Percentiles rank a stretch among this genome's conserved stretches.
These are phyloP conservation scores for Synanthedon vespiformis DNA, from an alignment of 2,888 invertebrate species.

Conservation along the genomic window DNA sequence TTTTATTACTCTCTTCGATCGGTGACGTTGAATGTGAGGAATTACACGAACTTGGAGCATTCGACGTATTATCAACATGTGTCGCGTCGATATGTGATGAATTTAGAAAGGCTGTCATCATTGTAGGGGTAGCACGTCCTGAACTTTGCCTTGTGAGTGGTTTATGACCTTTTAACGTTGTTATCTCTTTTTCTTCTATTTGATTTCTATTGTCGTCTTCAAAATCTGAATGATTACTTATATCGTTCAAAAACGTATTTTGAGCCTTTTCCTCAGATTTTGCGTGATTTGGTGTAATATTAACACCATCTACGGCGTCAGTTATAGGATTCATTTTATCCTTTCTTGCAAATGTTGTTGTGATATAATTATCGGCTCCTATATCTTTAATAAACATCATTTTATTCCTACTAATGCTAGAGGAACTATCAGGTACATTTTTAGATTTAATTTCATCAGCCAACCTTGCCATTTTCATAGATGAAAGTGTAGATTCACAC, in stretches of 20 bases:
- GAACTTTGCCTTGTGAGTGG: conserved; percentile 77
- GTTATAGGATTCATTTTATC: conserved; percentile 35
- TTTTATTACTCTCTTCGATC: conserved; percentile 37
- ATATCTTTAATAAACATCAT: conserved; percentile 75
- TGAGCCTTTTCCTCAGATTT: conserved; percentile 64
- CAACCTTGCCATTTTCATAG: conserved; percentile 60
- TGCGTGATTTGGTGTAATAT: conserved; percentile 47
- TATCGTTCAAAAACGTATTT: conserved; percentile 56
- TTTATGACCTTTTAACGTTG: conserved; percentile 73
- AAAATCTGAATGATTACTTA: conserved; percentile 59
- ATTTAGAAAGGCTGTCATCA: conserved; percentile 62
- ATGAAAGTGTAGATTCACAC: conserved; percentile 67
- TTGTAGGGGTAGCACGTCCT: conserved; percentile 65
- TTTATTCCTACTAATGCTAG: conserved; percentile 63
- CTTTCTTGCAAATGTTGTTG: conserved; percentile 71
- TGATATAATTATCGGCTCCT: conserved; percentile 80
- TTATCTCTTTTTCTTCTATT: conserved; percentile 62
- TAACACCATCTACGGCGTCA: conserved; percentile 39
- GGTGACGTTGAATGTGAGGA: conserved; percentile 58
- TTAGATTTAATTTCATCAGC: conserved; percentile 49
- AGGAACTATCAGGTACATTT: conserved; percentile 53
- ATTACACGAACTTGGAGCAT: conserved; percentile 51
- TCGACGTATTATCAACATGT: conserved; percentile 40
- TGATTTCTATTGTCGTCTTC: conserved; percentile 64
- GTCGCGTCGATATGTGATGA: conserved; percentile 49